Base-by-base conservation (phyloP, 2,113 vertebrate species). In the Gobiocypris rarus region DNA sequence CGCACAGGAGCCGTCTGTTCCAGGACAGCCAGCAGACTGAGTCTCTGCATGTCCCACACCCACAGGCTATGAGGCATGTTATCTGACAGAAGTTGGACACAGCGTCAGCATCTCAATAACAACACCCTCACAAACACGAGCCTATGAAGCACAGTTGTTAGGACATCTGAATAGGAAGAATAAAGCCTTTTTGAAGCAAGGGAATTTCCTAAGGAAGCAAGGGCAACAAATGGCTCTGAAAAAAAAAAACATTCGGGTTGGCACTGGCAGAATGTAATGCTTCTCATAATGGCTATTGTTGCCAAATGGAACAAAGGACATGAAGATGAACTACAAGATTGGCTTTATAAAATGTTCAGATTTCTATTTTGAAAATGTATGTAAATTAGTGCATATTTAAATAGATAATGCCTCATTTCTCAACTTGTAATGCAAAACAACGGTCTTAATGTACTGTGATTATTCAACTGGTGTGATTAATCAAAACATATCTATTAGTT, bases 41-140 rank as follows among this genome's bases (percentile, higher is more conserved):
- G 93, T 91, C 91, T 97, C 75, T 95, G 94, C 34, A 97, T 86
- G 87, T 99, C 96, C 98, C 98, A 99, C 87, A 99, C 92, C 97
- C 98, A 99, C 19, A 99, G 87, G 0, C 92, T 92, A 0, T 91
- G 95, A 22, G 97, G 95, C 89, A 97, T 92, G 83, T 94, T 97
- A 91, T 99, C 98, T 99, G 86, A 0, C 11, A 65, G 26, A 65
- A 54, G 45, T 83, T 50, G 84, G 85, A 81, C 50, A 86, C 54
- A 70, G 15, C 15, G 41, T 86, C 34, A 54, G 52, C 52, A 54
- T 54, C 52, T 58, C 81, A 52, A 56, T 28, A 63, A 74, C 58
- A 77, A 80, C 82, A 88, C 76, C n/a, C 52, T 26, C 83, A 50
- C 67, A 74, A 14, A 69, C 58, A 61, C 28, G 24, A 59, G 75